Evolutionary conservation across 2,888 invertebrate species (phyloP).

Genomic region (Neoascia interrupta): DNA sequence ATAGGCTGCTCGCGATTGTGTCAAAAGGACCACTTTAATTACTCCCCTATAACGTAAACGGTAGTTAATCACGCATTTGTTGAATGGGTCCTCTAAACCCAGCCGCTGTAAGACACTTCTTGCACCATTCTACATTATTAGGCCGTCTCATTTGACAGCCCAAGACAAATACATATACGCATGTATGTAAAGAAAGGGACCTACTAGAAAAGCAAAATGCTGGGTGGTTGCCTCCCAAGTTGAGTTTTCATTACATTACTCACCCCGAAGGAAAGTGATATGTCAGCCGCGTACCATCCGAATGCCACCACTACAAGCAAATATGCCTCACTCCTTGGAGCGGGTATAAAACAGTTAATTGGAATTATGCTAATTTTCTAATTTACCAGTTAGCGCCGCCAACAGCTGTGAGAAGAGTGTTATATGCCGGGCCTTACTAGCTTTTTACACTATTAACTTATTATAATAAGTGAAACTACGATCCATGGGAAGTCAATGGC

Average conservation of each 20-base stretch:
- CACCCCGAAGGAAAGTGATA: conserved; percentile 42
- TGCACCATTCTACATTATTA: neutral
- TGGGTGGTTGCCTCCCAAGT: neutral
- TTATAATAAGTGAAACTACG: too few relatives aligned
- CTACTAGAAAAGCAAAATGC: conserved; percentile 47
- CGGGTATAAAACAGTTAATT: conserved; percentile 46
- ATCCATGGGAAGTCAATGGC: too few relatives aligned
- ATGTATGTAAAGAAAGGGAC: too few relatives aligned
- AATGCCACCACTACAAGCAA: too few relatives aligned
- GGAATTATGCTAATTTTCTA: conserved; percentile 54
- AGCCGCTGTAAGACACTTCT: neutral
- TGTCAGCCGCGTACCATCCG: conserved; percentile 23
- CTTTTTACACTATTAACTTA: too few relatives aligned
- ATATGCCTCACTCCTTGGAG: too few relatives aligned
- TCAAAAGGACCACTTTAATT: conserved; percentile 52
- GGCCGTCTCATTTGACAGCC: neutral
- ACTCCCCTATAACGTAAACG: conserved; percentile 31
- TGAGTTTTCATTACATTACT: conserved; percentile 53
- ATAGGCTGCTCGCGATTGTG: conserved; percentile 39
- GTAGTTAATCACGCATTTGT: conserved; percentile 55
- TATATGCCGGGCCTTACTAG: neutral
- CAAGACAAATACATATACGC: conserved; percentile 14
- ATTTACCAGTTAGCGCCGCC: conserved; percentile 19
- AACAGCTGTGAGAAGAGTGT: neutral
- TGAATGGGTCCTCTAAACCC: conserved; percentile 13